Percentiles rank a stretch among this genome's conserved stretches.
phyloP scores from a whole-genome alignment of 2,797 vertebrate genomes.

The Cynodonichthys magdalenae region DNA sequence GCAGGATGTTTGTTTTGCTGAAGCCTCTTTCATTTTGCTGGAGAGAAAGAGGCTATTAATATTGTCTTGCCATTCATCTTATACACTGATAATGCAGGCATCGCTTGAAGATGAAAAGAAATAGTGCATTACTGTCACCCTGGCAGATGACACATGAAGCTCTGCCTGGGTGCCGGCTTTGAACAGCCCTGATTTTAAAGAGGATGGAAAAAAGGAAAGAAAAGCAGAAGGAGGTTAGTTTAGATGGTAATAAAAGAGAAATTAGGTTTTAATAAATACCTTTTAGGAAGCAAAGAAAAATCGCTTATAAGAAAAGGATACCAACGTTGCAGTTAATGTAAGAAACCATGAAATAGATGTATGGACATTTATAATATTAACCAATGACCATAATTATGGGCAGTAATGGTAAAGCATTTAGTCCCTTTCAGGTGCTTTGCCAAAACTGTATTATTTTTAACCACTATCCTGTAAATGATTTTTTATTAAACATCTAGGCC shows the following conservation, averaged over 20 bases:
- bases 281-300: constrained; percentile 15
- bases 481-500: neutral
- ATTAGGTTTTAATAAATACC: constrained; percentile 37
- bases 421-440: neutral
- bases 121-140: constrained; percentile 79
- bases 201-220: constrained; percentile 13
- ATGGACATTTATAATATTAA: neutral
- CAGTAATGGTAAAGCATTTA: too few relatives aligned
- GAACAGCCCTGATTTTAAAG: constrained; percentile 58
- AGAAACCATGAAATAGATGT: too few relatives aligned
- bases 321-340: constrained; percentile 1
- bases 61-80: constrained; percentile 81
- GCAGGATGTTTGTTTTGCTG: constrained; percentile 81
- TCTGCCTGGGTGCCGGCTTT: constrained; percentile 54
- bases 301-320: constrained; percentile 1
- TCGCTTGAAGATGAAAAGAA: constrained; percentile 83
- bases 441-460: neutral
- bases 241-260: constrained; percentile 11
- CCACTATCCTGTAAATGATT: neutral
- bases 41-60: constrained; percentile 78
- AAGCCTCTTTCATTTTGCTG: constrained; percentile 78
- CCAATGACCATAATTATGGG: neutral
- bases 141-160: constrained; percentile 79
- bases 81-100: constrained; percentile 82
- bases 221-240: constrained; percentile 14